phyloP scores from a whole-genome alignment of 2,113 vertebrate species.

The Proterorhinus semilunaris region DNA sequence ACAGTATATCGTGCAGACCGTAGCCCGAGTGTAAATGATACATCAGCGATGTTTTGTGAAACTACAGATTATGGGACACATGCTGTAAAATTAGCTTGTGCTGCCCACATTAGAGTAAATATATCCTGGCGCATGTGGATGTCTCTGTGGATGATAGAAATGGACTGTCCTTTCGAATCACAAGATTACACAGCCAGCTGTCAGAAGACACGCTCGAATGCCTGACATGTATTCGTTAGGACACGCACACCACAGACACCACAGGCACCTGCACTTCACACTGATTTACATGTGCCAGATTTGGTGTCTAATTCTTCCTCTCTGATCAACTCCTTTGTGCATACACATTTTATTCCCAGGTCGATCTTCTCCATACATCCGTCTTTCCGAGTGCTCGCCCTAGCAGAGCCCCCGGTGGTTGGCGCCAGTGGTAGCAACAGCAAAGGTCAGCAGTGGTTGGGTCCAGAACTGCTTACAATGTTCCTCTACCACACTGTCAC shows the following conservation, averaged over 20 bases:
- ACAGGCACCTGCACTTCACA: slow-evolving; percentile 11
- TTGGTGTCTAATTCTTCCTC: not conserved
- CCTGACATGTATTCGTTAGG: slow-evolving; percentile 28
- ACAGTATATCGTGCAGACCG: too few species aligned
- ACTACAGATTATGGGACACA: not conserved
- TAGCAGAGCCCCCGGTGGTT: slow-evolving; percentile 89
- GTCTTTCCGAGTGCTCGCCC: slow-evolving; percentile 89
- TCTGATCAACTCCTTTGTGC: not conserved
- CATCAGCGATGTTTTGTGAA: not conserved
- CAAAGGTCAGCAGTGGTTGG: slow-evolving; percentile 88
- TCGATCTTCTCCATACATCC: slow-evolving; percentile 89
- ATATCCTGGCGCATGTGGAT: slow-evolving; percentile 29
- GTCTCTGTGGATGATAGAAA: slow-evolving; percentile 38
- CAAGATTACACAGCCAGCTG: slow-evolving; percentile 47
- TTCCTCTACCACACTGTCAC: slow-evolving; percentile 90
- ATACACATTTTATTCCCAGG: slow-evolving; percentile 65
- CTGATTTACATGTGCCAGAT: slow-evolving; percentile 16
- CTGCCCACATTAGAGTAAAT: slow-evolving; percentile 38
- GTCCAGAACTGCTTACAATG: slow-evolving; percentile 91
- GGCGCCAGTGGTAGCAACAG: slow-evolving; percentile 62
- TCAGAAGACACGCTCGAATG: slow-evolving; percentile 41
- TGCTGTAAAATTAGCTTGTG: slow-evolving; percentile 13
- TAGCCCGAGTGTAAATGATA: too few species aligned
- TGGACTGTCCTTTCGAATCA: slow-evolving; percentile 67
- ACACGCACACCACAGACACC: slow-evolving; percentile 12